Evolutionary conservation across 2,113 vertebrate species (phyloP).

Genomic region (Saguinus midas): DNA sequence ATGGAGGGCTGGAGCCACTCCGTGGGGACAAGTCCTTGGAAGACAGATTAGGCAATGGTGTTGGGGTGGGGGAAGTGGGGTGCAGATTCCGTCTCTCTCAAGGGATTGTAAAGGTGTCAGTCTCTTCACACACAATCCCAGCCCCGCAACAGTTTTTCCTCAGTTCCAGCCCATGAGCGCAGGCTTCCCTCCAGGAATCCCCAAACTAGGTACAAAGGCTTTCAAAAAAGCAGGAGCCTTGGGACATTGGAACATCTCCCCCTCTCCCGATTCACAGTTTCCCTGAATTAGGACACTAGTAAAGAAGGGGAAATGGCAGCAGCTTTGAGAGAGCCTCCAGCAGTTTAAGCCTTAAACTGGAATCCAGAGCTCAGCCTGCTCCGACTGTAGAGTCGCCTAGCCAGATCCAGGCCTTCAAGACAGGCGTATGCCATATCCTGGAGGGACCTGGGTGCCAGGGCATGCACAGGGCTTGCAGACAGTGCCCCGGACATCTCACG

Average conservation of each 20-base stretch:
- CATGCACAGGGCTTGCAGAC: not conserved
- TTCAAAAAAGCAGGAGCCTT: not conserved
- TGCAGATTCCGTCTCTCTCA: not conserved
- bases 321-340: not conserved
- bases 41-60: not conserved
- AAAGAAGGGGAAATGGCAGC: not conserved
- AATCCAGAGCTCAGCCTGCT: not conserved
- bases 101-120: not conserved
- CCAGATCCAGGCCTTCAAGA: not conserved
- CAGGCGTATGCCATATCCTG: not conserved
- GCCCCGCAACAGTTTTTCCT: not conserved
- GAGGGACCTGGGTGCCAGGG: not conserved
- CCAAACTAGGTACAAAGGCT: slow-evolving; percentile 1
- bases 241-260: not conserved
- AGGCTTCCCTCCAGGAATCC: not conserved
- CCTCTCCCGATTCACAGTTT: too few relatives aligned
- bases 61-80: not conserved
- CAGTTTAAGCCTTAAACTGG: slow-evolving; percentile 5
- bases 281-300: not conserved
- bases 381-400: not conserved
- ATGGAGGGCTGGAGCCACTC: not conserved
- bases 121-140: not conserved
- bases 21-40: not conserved
- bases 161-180: not conserved
- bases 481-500: not conserved